phyloP scores from a whole-genome alignment of 2,888 invertebrate species.

The Drosophila aldrichi region DNA sequence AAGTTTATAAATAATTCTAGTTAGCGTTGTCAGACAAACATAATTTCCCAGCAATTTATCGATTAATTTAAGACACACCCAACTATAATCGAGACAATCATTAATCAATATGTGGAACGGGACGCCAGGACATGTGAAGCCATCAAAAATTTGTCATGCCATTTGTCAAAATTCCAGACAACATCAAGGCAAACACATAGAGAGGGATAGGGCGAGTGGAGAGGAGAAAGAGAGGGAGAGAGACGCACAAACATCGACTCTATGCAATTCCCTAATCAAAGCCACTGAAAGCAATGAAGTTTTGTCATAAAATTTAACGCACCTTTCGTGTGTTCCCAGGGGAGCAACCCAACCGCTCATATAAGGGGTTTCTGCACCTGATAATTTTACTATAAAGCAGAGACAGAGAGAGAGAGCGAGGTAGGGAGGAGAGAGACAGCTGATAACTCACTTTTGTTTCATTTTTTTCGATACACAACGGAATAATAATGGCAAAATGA shows the following conservation, averaged over 20 bases:
- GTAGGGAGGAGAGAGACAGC: slow-evolving; percentile 47
- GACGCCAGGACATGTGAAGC: slow-evolving; percentile 11
- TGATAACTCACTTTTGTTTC: slow-evolving; percentile 84
- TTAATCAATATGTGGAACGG: slow-evolving; percentile 45
- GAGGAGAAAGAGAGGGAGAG: background rate
- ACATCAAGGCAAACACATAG: slow-evolving; percentile 21
- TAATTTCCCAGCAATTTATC: slow-evolving; percentile 15
- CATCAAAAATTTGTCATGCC: slow-evolving; percentile 39
- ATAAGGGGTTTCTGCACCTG: slow-evolving; percentile 59
- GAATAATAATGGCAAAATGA: slow-evolving; percentile 85
- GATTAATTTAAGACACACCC: slow-evolving; percentile 24
- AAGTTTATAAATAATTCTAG: background rate
- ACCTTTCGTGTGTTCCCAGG: slow-evolving; percentile 59
- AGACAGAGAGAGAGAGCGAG: slow-evolving; percentile 11
- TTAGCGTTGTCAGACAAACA: background rate
- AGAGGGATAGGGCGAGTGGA: background rate
- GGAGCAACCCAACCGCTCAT: slow-evolving; percentile 13
- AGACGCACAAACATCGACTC: slow-evolving; percentile 15
- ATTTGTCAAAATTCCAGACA: slow-evolving; percentile 62
- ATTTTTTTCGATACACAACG: slow-evolving; percentile 82
- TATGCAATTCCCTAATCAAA: slow-evolving; percentile 63
- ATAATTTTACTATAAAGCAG: slow-evolving; percentile 55
- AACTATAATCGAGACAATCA: slow-evolving; percentile 27
- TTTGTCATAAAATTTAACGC: slow-evolving; percentile 72
- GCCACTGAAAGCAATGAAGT: slow-evolving; percentile 62